These are phyloP conservation scores for Cyphomyrus plagiostoma DNA, from an alignment of 2,113 vertebrate genomes.

Conservation along the genomic window DNA sequence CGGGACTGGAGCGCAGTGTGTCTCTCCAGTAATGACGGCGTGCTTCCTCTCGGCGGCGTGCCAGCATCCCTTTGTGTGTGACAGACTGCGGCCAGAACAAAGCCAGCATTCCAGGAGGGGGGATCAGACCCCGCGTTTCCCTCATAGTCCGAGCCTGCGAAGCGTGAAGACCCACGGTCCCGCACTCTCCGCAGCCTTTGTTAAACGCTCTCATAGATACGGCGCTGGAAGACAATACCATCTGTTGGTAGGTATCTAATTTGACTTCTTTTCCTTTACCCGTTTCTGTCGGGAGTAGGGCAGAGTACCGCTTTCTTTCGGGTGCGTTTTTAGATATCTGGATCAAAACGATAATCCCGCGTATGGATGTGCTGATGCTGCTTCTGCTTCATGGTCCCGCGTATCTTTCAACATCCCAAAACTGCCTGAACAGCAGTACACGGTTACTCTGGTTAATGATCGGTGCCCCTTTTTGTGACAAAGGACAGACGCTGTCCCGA, in stretches of 20 bases:
- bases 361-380: not conserved
- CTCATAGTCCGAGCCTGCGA: not conserved
- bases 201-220: not conserved
- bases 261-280: not conserved
- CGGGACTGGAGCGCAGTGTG: not conserved
- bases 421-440: not conserved
- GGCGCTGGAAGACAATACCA: not conserved
- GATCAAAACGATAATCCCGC: not conserved
- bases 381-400: not conserved
- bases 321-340: not conserved
- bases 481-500: not conserved
- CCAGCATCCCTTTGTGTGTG: slow-evolving; percentile 1
- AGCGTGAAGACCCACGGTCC: not conserved
- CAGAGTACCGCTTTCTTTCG: not conserved
- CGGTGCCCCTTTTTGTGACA: not conserved
- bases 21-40: not conserved
- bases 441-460: not conserved
- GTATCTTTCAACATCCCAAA: not conserved
- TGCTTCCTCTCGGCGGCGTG: not conserved
- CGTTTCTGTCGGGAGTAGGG: not conserved
- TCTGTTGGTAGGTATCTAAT: not conserved
- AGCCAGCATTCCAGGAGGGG: not conserved
- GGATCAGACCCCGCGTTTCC: not conserved
- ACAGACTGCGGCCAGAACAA: slow-evolving; percentile 3
- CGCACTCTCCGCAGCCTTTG: not conserved